Conservation (phyloP, 2,888 invertebrate species). For the Monochamus alternatus region DNA sequence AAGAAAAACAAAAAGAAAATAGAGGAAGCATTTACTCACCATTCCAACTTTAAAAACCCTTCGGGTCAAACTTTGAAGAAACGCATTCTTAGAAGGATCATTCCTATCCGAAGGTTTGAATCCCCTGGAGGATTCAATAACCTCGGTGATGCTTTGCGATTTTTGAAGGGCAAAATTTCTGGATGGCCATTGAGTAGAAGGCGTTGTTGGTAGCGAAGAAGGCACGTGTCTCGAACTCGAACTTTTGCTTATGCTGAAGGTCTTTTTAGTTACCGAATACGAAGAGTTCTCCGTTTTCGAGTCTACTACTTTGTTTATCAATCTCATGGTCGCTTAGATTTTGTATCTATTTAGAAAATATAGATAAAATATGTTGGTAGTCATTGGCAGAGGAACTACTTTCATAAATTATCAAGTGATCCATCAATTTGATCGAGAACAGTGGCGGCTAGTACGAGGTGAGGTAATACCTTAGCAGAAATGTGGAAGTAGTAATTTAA, state of each 20-base stretch:
- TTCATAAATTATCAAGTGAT: background rate
- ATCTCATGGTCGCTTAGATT: constrained; percentile 54
- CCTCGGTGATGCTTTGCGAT: constrained; percentile 70
- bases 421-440: too few relatives aligned
- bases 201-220: constrained; percentile 57
- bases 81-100: constrained; percentile 86
- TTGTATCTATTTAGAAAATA: background rate
- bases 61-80: constrained; percentile 85
- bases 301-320: constrained; percentile 61
- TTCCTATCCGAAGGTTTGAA: constrained; percentile 90
- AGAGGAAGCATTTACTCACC: constrained; percentile 75
- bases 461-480: too few relatives aligned
- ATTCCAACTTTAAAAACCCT: constrained; percentile 87
- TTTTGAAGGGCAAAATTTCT: constrained; percentile 59
- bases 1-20: background rate
- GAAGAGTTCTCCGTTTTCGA: constrained; percentile 55
- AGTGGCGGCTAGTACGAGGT: too few relatives aligned
- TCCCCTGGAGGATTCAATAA: constrained; percentile 81
- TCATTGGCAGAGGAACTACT: constrained; percentile 19
- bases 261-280: constrained; percentile 54
- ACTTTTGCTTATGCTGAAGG: constrained; percentile 57
- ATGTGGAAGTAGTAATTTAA: too few relatives aligned
- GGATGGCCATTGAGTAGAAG: constrained; percentile 45
- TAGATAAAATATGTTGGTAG: background rate
- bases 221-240: constrained; percentile 55